phyloP scores from a whole-genome alignment of 2,888 invertebrate genomes.

The Tenthredo notha region DNA sequence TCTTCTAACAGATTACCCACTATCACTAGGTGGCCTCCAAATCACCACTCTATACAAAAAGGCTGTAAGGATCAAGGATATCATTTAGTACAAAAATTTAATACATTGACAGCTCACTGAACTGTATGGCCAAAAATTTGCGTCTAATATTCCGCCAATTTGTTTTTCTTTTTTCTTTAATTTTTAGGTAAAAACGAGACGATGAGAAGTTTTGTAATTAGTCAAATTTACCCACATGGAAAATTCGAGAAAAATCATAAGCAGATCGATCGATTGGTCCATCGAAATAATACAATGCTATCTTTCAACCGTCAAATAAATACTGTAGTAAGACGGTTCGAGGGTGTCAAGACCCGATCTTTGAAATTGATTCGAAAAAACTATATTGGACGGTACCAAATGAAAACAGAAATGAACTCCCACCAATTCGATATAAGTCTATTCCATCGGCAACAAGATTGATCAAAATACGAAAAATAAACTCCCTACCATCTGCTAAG shows the following conservation, averaged over 20 bases:
- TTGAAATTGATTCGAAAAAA: background rate
- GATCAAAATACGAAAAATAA: background rate
- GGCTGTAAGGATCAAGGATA: background rate
- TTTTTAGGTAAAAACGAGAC: background rate
- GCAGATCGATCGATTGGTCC: background rate
- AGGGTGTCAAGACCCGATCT: background rate
- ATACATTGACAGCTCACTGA: background rate
- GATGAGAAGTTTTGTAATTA: background rate
- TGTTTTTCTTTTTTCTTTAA: background rate
- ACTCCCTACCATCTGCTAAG: background rate
- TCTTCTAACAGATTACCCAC: background rate
- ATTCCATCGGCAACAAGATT: background rate
- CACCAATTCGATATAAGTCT: too few relatives aligned
- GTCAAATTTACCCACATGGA: background rate
- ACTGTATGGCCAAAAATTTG: background rate
- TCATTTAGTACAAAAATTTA: background rate
- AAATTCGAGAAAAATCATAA: background rate
- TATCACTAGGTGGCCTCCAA: background rate
- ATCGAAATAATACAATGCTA: background rate
- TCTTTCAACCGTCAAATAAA: background rate
- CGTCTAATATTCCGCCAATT: background rate
- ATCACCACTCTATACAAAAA: background rate
- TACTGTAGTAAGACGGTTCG: background rate
- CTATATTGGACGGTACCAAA: background rate
- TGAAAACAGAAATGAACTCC: background rate